A percentile compares a stretch with the other conserved stretches of the same genome.
These are phyloP conservation scores for Brenthis ino DNA, from an alignment of 2,888 invertebrate species.

Conservation along the genomic window DNA sequence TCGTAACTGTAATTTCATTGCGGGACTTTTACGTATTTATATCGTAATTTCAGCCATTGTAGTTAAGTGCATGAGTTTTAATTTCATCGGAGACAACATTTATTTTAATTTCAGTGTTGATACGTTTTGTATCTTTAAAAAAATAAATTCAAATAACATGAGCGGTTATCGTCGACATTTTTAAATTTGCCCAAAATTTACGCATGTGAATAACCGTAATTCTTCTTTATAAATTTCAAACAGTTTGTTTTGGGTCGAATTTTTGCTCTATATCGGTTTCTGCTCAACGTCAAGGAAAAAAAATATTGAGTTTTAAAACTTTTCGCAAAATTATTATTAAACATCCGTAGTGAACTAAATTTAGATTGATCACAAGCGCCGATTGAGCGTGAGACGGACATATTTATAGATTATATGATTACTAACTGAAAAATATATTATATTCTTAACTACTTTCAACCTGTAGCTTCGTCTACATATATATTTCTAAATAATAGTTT, in stretches of 20 bases:
- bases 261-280: constrained; percentile 24
- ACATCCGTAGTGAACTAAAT: constrained; percentile 1
- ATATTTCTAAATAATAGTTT: too few relatives aligned
- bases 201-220: constrained; percentile 54
- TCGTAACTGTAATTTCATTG: too few relatives aligned
- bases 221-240: constrained; percentile 47
- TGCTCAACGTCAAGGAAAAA: constrained; percentile 30
- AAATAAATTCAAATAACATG: too few relatives aligned
- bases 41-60: too few relatives aligned
- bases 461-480: too few relatives aligned
- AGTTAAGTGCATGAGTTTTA: too few relatives aligned
- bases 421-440: too few relatives aligned
- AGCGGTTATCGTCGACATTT: not conserved
- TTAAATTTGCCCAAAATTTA: constrained; percentile 31
- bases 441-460: too few relatives aligned
- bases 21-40: too few relatives aligned
- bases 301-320: constrained; percentile 8
- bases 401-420: not conserved
- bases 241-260: constrained; percentile 39
- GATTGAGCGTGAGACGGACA: constrained; percentile 3
- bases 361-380: not conserved
- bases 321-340: constrained; percentile 28
- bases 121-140: too few relatives aligned
- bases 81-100: too few relatives aligned
- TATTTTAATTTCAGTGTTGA: too few relatives aligned